Percentiles rank a stretch among this genome's conserved stretches.
Conservation (phyloP, 2,113 vertebrate species). For the Procavia capensis region DNA sequence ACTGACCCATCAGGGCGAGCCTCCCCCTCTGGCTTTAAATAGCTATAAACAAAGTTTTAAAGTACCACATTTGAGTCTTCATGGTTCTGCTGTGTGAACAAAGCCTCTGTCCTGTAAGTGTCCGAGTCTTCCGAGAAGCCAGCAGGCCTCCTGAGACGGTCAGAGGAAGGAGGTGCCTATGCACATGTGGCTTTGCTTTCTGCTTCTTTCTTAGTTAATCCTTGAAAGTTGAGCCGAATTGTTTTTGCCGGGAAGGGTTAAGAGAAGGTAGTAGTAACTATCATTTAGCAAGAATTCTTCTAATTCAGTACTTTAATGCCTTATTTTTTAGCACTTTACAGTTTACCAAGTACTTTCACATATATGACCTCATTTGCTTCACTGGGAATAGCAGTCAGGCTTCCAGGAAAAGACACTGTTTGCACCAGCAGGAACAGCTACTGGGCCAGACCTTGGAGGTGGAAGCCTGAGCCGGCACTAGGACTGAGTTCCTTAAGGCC, state of each 20-base stretch:
- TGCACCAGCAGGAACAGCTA: not conserved
- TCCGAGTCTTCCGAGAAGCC: not conserved
- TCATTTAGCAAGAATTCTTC: not conserved
- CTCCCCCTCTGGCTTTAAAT: not conserved
- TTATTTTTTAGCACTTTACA: not conserved
- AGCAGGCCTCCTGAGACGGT: not conserved
- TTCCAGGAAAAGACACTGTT: not conserved
- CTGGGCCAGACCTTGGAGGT: not conserved
- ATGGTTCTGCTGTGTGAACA: constrained; percentile 62
- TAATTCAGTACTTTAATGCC: not conserved
- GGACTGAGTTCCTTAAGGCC: not conserved
- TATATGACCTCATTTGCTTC: not conserved
- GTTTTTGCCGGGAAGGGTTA: not conserved
- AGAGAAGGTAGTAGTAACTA: not conserved
- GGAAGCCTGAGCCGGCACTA: not conserved
- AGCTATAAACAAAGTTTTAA: not conserved
- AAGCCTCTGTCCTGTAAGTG: not conserved
- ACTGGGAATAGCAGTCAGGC: not conserved
- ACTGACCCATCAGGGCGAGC: not conserved
- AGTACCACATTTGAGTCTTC: not conserved
- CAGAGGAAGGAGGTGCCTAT: not conserved
- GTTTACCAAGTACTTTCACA: not conserved
- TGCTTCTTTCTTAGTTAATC: not conserved
- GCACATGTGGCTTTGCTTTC: not conserved
- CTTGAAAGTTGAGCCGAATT: not conserved